Conservation (phyloP, 1,140 invertebrate species). For the Drosophila virilis region DNA sequence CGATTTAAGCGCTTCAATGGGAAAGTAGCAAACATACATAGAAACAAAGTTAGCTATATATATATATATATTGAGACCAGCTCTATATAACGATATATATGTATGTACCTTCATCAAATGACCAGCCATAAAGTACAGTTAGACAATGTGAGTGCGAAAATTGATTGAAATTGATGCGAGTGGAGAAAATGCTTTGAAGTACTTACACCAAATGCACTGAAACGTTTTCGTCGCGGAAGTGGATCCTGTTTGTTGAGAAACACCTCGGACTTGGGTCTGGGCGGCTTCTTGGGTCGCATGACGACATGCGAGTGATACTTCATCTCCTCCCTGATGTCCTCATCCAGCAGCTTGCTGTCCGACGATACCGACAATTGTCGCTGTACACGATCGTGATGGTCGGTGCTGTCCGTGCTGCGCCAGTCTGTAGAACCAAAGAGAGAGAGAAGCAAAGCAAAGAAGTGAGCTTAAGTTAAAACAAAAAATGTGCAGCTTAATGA, state of each 20-base stretch:
- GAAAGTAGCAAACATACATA: background rate
- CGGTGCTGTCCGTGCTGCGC: slow-evolving; percentile 89
- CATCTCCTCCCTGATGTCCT: slow-evolving; percentile 91
- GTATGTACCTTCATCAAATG: slow-evolving; percentile 4
- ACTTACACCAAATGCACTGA: slow-evolving; percentile 96
- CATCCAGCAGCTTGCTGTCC: slow-evolving; percentile 94
- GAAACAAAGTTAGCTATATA: background rate
- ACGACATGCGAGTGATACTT: slow-evolving; percentile 89
- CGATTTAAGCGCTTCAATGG: background rate
- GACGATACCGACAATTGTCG: slow-evolving; percentile 95
- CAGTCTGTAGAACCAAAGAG: slow-evolving; percentile 87
- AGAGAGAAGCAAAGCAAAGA: background rate
- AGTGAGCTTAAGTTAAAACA: slow-evolving; percentile 23
- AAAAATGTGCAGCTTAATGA: slow-evolving; percentile 70
- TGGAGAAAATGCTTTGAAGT: slow-evolving; percentile 22
- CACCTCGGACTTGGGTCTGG: slow-evolving; percentile 94
- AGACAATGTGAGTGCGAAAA: slow-evolving; percentile 10
- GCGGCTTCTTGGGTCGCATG: slow-evolving; percentile 93
- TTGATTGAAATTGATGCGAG: slow-evolving; percentile 30
- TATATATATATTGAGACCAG: background rate
- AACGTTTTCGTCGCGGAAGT: slow-evolving; percentile 91
- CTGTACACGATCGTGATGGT: slow-evolving; percentile 90
- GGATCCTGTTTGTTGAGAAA: slow-evolving; percentile 89
- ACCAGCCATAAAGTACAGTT: slow-evolving; percentile 41
- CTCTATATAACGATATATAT: background rate